Evolutionary conservation across 2,797 vertebrate genomes (phyloP).

Genomic region (Tragelaphus oryx): DNA sequence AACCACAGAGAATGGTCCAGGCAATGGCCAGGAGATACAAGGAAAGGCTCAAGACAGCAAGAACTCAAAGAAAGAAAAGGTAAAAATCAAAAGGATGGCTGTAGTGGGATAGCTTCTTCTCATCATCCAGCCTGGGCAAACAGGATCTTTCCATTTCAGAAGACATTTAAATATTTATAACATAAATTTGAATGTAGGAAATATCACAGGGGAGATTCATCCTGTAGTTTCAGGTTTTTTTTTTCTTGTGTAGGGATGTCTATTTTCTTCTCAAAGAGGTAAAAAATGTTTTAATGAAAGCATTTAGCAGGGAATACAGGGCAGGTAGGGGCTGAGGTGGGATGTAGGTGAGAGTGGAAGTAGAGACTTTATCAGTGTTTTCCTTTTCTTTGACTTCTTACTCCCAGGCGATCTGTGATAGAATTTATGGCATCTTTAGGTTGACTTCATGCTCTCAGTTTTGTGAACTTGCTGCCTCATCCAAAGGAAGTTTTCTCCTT

Average conservation of each 20-base stretch:
- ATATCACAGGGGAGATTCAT: neutral
- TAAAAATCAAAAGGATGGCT: neutral
- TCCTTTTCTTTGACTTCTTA: neutral
- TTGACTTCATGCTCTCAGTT: neutral
- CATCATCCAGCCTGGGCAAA: neutral
- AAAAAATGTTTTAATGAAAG: constrained; percentile 36
- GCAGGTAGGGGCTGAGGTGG: neutral
- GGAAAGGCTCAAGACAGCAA: constrained; percentile 31
- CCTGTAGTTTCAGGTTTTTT: neutral
- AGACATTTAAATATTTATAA: constrained; percentile 30
- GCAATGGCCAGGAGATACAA: constrained; percentile 20
- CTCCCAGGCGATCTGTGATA: neutral
- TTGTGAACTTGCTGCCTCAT: neutral
- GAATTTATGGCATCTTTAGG: neutral
- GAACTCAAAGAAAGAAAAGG: constrained; percentile 54
- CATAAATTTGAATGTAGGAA: constrained; percentile 23
- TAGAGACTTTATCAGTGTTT: neutral
- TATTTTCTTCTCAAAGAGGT: neutral
- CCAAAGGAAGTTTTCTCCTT: neutral
- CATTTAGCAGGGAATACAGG: constrained; percentile 21
- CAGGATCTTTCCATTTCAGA: neutral
- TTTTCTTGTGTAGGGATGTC: neutral
- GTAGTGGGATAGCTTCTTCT: neutral
- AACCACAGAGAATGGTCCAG: neutral
- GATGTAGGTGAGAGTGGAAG: neutral